phyloP scores from a whole-genome alignment of 2,113 vertebrate species.

The Oryzias celebensis region DNA sequence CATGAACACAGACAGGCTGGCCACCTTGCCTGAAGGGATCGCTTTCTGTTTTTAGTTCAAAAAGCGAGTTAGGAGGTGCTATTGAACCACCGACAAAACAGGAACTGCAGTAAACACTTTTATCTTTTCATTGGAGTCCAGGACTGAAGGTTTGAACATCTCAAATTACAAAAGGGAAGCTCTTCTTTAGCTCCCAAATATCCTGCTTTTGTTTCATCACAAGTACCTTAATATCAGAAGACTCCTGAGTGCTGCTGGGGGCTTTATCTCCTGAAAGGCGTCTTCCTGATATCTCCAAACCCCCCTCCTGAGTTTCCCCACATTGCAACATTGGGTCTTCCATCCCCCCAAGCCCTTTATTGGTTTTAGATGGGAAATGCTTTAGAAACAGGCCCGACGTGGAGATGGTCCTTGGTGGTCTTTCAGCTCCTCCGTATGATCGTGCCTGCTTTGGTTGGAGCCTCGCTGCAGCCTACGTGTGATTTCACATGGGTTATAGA shows the following conservation, averaged over 20 bases:
- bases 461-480: constrained; percentile 75
- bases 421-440: constrained; percentile 60
- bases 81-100: constrained; percentile 15
- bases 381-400: constrained; percentile 64
- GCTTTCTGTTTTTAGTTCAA: constrained; percentile 12
- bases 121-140: constrained; percentile 19
- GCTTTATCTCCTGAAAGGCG: constrained; percentile 57
- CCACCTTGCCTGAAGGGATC: constrained; percentile 4
- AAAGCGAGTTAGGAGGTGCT: constrained; percentile 6
- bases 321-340: constrained; percentile 47
- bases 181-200: constrained; percentile 18
- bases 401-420: constrained; percentile 72
- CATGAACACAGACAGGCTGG: constrained; percentile 8
- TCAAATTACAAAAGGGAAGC: constrained; percentile 17
- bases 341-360: constrained; percentile 73
- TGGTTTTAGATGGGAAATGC: constrained; percentile 76
- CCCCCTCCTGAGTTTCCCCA: constrained; percentile 55
- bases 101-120: constrained; percentile 7
- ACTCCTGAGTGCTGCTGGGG: constrained; percentile 50
- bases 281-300: constrained; percentile 52
- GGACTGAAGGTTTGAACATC: constrained; percentile 19
- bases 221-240: constrained; percentile 56
- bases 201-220: constrained; percentile 54
- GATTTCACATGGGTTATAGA: constrained; percentile 77
- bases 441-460: constrained; percentile 67